These are phyloP conservation scores for Drosophila bocqueti DNA, from an alignment of 1,140 invertebrate genomes.

Conservation along the genomic window DNA sequence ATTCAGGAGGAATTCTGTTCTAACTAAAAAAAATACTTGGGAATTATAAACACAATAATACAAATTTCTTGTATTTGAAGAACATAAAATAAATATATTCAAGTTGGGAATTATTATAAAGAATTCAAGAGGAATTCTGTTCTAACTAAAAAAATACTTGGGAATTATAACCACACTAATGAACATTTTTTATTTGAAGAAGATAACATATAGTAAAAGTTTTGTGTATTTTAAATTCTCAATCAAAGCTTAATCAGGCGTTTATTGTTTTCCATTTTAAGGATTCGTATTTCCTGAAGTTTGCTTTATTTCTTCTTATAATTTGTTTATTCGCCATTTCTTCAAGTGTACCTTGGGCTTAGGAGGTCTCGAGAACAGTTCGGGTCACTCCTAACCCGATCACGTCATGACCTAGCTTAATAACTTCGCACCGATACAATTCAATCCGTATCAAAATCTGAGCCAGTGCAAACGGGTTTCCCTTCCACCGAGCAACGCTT, in stretches of 20 bases:
- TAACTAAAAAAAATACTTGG: neutral
- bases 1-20: neutral
- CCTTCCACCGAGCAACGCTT: neutral
- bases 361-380: neutral
- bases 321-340: neutral
- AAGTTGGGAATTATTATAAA: too few relatives aligned
- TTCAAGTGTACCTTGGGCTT: neutral
- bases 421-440: conserved; percentile 21
- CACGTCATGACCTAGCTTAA: conserved; percentile 63
- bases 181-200: too few relatives aligned
- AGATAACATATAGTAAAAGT: too few relatives aligned
- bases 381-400: conserved; percentile 6
- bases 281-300: too few relatives aligned
- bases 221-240: too few relatives aligned
- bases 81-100: too few relatives aligned
- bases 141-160: too few relatives aligned
- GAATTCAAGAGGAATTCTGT: too few relatives aligned
- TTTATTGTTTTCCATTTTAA: too few relatives aligned
- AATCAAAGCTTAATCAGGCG: too few relatives aligned
- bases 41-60: neutral
- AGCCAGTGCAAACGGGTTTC: conserved; percentile 39
- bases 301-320: neutral
- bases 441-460: neutral
- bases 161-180: too few relatives aligned
- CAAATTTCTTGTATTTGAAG: too few relatives aligned